Conservation (phyloP, 1,140 invertebrate species). For the Atta texana region DNA sequence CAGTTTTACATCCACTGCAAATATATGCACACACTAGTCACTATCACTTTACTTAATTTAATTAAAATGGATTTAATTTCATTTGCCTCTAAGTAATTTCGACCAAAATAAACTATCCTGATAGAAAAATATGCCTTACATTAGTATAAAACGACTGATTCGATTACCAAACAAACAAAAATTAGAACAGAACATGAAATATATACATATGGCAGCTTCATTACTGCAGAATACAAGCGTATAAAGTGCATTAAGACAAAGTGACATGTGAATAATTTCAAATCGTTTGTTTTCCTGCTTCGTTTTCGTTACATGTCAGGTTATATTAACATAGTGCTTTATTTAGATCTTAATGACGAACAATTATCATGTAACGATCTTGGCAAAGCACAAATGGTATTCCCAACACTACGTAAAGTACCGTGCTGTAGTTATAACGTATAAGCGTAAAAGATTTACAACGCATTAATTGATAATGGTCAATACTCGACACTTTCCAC, state of each 20-base stretch:
- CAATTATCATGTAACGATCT: constrained; percentile 40
- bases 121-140: constrained; percentile 25
- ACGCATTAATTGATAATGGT: constrained; percentile 37
- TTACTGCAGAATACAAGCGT: background rate
- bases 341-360: constrained; percentile 30
- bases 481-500: constrained; percentile 12
- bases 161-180: constrained; percentile 33
- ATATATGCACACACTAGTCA: background rate
- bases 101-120: constrained; percentile 1
- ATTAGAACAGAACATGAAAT: background rate
- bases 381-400: constrained; percentile 34
- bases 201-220: background rate
- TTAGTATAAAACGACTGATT: constrained; percentile 36
- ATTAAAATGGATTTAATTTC: constrained; percentile 57
- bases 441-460: constrained; percentile 10
- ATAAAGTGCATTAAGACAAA: constrained; percentile 13
- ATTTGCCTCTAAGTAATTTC: constrained; percentile 71
- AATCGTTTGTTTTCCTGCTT: background rate
- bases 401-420: background rate
- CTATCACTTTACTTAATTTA: constrained; percentile 55
- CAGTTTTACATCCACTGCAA: constrained; percentile 2
- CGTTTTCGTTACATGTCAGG: background rate
- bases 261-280: constrained; percentile 38
- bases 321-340: constrained; percentile 19
- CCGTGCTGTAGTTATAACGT: background rate